Evolutionary conservation across 2,888 invertebrate species (phyloP), one percentile per base, ranked within the genome.

Genomic region (Cephus rjabovi): DNA sequence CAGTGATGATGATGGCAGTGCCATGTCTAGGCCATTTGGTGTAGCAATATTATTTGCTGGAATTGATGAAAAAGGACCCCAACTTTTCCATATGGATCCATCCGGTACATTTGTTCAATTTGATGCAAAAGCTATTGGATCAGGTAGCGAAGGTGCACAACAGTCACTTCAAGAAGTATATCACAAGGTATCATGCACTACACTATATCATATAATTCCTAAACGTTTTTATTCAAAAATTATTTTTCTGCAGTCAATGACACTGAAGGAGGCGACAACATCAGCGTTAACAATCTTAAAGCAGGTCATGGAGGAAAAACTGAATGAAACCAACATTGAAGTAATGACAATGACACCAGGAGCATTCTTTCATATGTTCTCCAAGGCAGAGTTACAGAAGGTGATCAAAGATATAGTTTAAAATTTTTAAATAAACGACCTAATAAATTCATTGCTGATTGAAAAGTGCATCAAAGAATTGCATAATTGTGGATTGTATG

Each of bases 291-390:
- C 96, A 15, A 99, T 99, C 87, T 93, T 99, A 34, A 99, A 99
- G 92, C 99, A 99, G 93, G 99, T 99, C 0, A 99, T 99, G 99
- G 99, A 99, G 91, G 99, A 99, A 92, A 99, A 99, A 92, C 93
- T 99, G 3, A 99, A 97, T 81, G 97, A 98, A 80, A 97, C 96
- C 78, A 99, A 99, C 92, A 98, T 99, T 77, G 99, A 99, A 93
- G 97, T 99, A 83, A 98, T 98, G 92, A 97, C 97, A 68, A 97
- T 99, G 94, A 98, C 98, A 0, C 96, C 96, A 0, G 93, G 93
- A 34, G 94, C 94, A 34, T 93, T 96, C 87, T 99, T 98, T 93
- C 96, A 97, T 86, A 97, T 98, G 97, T 97, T 96, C 89, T 93
- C 95, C 3, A 96, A 97, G 92, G 97, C 97, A 81, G 97, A 98